Evolutionary conservation across 2,113 vertebrate genomes (phyloP), one percentile per base, ranked within the genome.

Genomic region (Gavialis gangeticus): DNA sequence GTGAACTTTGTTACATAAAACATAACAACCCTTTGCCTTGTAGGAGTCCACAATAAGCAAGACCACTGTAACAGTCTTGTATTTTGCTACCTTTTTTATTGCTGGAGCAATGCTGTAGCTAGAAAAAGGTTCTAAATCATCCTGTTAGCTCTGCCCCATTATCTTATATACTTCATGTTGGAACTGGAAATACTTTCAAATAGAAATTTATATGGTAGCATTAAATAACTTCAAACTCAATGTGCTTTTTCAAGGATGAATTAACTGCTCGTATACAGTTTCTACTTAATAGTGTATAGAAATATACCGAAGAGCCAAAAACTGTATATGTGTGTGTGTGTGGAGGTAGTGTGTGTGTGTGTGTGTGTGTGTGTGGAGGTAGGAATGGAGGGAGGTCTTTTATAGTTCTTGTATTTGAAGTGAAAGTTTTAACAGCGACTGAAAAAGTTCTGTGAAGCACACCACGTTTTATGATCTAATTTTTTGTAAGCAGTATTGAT

Each of bases 241-340:
- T 93, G 80, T 75, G 11, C 87, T 97, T 97, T 92, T 95, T 97
- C 96, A 97, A 97, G 95, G 90, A 94, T 97, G 91, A 96, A 90
- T 77, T 90, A 96, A 91, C 66, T 89, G 59, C 84, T 96, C 87
- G 27, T 90, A 75, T 71, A 19, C 37, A 94, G 71, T 75, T 95
- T 91, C 46, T 87, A 87, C 46, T 95, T 91, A 96, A 89, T 34
- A 88, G 54, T 79, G 59, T 92, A 54, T 73, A 95, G 90, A 96
- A 95, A 87, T 85, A 92, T 60, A 77, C 19, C 24, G n/a, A 94
- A 89, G 86, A 89, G 6, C 3, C 56, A 90, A 5, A 79, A 79
- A 4, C 57, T 75, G 19, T 1, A 13, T 12, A 25, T 2, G n/a
- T 55, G 73, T 46, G 46, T 46, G 46, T 46, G 14, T 88, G 37